These are phyloP conservation scores for Drosophila arawakana DNA, from an alignment of 1,140 invertebrate genomes.

Conservation along the genomic window DNA sequence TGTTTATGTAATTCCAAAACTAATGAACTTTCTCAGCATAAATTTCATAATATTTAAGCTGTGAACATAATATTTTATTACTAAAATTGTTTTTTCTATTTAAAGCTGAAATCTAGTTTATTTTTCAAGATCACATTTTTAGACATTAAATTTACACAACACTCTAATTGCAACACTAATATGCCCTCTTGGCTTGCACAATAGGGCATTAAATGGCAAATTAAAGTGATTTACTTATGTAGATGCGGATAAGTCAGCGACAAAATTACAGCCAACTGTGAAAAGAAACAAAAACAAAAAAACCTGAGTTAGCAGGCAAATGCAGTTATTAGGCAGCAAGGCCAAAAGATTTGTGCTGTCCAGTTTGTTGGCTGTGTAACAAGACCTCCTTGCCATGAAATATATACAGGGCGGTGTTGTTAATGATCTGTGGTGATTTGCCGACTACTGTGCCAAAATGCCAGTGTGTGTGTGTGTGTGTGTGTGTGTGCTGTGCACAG, in stretches of 20 bases:
- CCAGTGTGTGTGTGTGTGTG: slow-evolving; percentile 25
- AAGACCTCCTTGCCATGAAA: not conserved
- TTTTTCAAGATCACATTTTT: too few species aligned
- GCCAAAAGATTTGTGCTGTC: slow-evolving; percentile 13
- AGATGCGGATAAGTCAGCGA: slow-evolving; percentile 39
- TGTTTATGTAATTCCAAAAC: too few species aligned
- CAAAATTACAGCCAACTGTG: slow-evolving; percentile 41
- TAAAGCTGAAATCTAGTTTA: too few species aligned
- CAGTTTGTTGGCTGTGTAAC: slow-evolving; percentile 26
- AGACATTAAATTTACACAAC: too few species aligned
- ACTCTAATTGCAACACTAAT: not conserved
- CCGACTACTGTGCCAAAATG: slow-evolving; percentile 39
- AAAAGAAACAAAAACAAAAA: not conserved
- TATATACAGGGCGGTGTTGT: slow-evolving; percentile 6
- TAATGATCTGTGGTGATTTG: slow-evolving; percentile 39
- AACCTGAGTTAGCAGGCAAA: slow-evolving; percentile 14
- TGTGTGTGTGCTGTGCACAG: slow-evolving; percentile 29
- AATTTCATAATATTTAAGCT: too few species aligned
- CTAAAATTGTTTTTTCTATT: not conserved
- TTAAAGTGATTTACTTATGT: slow-evolving; percentile 43
- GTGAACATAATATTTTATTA: too few species aligned
- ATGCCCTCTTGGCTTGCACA: slow-evolving; percentile 27
- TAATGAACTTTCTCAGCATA: too few species aligned
- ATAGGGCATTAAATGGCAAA: slow-evolving; percentile 24
- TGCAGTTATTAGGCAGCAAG: slow-evolving; percentile 32